phyloP scores from a whole-genome alignment of 2,797 vertebrate species.

The Aeoliscus strigatus region DNA sequence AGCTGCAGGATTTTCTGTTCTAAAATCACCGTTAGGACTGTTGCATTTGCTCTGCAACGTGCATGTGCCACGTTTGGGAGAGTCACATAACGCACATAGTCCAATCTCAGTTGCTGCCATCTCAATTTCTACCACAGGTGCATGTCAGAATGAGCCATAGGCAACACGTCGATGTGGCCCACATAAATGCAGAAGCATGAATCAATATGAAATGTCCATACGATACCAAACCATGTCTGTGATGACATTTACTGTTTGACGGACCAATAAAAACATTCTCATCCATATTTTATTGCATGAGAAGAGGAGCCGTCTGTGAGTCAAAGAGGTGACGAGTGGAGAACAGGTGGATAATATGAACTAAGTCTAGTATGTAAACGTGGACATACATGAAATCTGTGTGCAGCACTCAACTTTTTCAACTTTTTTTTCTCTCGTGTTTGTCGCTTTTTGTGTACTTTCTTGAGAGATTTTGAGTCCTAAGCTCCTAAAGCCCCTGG shows the following conservation, averaged over 20 bases:
- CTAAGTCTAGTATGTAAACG: too few relatives aligned
- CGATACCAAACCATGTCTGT: constrained; percentile 4
- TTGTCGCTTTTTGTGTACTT: constrained; percentile 40
- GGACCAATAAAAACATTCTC: constrained; percentile 26
- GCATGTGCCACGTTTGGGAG: too few relatives aligned
- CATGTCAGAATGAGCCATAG: too few relatives aligned
- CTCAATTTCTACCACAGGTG: too few relatives aligned
- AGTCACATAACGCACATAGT: too few relatives aligned
- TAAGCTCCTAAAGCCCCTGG: constrained; percentile 65
- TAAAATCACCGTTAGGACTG: too few relatives aligned
- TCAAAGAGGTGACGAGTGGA: neutral
- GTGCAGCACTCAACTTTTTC: constrained; percentile 29
- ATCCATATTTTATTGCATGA: constrained; percentile 37
- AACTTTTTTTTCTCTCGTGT: constrained; percentile 29
- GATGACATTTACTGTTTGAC: constrained; percentile 14
- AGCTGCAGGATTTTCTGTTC: too few relatives aligned
- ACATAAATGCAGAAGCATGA: too few relatives aligned
- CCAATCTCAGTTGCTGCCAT: too few relatives aligned
- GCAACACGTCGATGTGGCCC: too few relatives aligned
- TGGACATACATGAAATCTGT: neutral
- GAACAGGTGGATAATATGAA: neutral
- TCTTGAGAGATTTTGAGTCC: constrained; percentile 57
- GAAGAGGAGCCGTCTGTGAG: constrained; percentile 6
- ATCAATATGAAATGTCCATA: too few relatives aligned
- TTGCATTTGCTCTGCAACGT: too few relatives aligned